A percentile compares a stretch with the other conserved stretches of the same genome.
Evolutionary conservation across 2,113 vertebrate species (phyloP).

Genomic region (Chionomys nivalis): DNA sequence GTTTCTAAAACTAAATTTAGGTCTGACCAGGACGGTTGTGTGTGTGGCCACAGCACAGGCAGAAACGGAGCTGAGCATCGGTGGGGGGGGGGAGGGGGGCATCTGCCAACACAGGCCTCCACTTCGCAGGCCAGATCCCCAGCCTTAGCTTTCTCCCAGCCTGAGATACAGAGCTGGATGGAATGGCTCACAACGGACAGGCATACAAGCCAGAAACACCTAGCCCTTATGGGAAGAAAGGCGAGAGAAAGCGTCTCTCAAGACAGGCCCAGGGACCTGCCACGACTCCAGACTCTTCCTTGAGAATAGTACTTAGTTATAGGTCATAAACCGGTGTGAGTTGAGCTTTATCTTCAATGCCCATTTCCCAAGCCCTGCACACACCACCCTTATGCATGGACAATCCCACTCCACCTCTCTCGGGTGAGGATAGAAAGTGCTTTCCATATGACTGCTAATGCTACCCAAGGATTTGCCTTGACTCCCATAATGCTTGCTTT

Average conservation of each 20-base stretch:
- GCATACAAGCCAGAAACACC: neutral
- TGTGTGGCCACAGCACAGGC: neutral
- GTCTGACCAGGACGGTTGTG: neutral
- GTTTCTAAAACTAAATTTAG: conserved; percentile 44
- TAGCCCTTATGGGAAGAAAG: neutral
- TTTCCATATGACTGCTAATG: neutral
- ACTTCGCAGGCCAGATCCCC: neutral
- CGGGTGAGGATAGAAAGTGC: neutral
- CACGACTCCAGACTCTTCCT: neutral
- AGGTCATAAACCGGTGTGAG: neutral
- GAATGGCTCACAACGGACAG: neutral
- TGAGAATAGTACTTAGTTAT: neutral
- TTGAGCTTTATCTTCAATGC: neutral
- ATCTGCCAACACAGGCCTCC: neutral
- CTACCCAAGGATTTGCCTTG: neutral
- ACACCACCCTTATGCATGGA: neutral
- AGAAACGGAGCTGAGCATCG: neutral
- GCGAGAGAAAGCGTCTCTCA: neutral
- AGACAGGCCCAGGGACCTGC: neutral
- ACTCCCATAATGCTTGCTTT: neutral
- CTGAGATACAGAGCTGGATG: neutral
- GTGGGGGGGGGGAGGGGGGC: neutral
- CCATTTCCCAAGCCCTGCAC: neutral
- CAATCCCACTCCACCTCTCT: neutral
- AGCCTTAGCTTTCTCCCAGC: neutral